Evolutionary conservation across 2,113 vertebrate species (phyloP), one percentile per base, ranked within the genome.

Genomic region (Grammomys dolichurus): DNA sequence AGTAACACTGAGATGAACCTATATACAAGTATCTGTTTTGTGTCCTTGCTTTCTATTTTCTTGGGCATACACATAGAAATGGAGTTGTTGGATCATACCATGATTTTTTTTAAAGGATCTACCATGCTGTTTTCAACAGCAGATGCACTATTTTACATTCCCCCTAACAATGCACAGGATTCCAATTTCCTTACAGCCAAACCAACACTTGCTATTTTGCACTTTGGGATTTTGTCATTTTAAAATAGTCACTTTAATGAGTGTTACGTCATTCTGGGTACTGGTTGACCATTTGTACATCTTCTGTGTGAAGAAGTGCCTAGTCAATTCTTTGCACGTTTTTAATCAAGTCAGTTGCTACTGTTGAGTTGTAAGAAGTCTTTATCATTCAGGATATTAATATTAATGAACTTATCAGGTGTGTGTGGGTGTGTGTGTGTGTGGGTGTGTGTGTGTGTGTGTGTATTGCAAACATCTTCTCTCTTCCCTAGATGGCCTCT

Each of bases 391-490:
- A 72, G 12, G 7, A 54, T 95, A 75, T 92, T 89, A 85, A 82
- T 95, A 56, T 51, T 69, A 69, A 87, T 48, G 43, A 86, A 19
- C 40, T 90, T 94, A 85, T 78, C 24, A 56, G 40, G 67, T 90
- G 76, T 80, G 46, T 95, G 19, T 58, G 46, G 94, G 31, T 56
- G 14, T 88, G 84, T 63, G 46, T 95, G 31, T 58, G 14, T 80
- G n/a, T 94, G 36, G n/a, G 72, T 92, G 81, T 80, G n/a, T 95
- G 33, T 58, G 72, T 92, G 46, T 95, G 33, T 56, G 46, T 95
- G 31, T 56, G 14, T 88, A 75, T 63, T 60, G 22, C 51, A 95
- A 77, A 65, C 77, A 86, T 96, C 93, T 95, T 65, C n/a, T 91
- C n/a, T 20, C 20, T 36, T 90, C 9, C n/a, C 16, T 87, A 20